phyloP scores from a whole-genome alignment of 2,888 invertebrate species.

The Elmis aenea region DNA sequence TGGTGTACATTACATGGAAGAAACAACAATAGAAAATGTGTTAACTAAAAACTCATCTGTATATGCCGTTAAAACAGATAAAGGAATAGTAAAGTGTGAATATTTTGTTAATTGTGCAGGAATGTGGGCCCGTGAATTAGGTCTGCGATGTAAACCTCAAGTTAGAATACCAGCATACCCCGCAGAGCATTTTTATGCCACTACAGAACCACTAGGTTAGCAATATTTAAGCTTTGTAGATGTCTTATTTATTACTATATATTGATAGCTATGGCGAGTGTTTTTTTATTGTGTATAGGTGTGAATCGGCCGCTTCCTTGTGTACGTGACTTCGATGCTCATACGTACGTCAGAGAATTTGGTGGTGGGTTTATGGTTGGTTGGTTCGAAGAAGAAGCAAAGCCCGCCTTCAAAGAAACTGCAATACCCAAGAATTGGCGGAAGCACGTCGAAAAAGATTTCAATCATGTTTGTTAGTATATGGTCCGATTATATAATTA shows the following conservation, averaged over 20 bases:
- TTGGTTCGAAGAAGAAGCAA: constrained; percentile 62
- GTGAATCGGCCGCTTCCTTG: constrained; percentile 47
- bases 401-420: constrained; percentile 55
- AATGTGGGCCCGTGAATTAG: constrained; percentile 61
- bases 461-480: constrained; percentile 58
- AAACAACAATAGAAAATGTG: constrained; percentile 54
- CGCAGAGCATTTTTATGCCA: constrained; percentile 64
- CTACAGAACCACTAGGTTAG: constrained; percentile 48
- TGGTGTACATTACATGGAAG: constrained; percentile 57
- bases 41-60: constrained; percentile 55
- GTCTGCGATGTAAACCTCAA: constrained; percentile 51
- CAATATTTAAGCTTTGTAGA: constrained; percentile 6
- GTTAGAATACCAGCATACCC: constrained; percentile 66
- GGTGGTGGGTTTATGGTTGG: constrained; percentile 57
- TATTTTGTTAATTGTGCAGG: constrained; percentile 67
- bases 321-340: constrained; percentile 62
- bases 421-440: constrained; percentile 50
- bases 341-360: constrained; percentile 58
- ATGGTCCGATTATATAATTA: too few relatives aligned
- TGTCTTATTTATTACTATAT: neutral
- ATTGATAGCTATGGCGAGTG: neutral
- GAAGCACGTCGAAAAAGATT: constrained; percentile 52
- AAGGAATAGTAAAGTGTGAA: constrained; percentile 56
- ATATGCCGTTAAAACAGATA: constrained; percentile 55
- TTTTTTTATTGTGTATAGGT: constrained; percentile 20